phyloP scores from a whole-genome alignment of 2,113 vertebrate species.

The Callocephalon fimbriatum region DNA sequence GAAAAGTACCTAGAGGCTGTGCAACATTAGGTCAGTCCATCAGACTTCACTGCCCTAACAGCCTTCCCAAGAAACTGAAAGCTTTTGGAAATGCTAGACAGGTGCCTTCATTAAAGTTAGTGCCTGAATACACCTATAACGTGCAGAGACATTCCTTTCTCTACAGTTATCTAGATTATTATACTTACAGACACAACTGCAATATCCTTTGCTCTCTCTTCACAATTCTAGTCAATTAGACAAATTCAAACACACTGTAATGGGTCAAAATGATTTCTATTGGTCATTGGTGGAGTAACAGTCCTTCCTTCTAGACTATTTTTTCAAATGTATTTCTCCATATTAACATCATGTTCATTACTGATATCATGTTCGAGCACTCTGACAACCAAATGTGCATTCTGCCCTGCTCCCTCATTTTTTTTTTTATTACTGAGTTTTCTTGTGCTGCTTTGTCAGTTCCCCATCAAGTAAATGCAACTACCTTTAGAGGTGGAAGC shows the following conservation, averaged over 20 bases:
- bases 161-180: neutral
- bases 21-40: neutral
- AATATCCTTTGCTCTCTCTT: neutral
- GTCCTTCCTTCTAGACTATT: neutral
- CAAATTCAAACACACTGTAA: neutral
- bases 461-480: neutral
- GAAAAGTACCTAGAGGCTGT: neutral
- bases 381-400: neutral
- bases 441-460: neutral
- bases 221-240: neutral
- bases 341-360: neutral
- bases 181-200: neutral
- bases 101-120: neutral
- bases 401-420: neutral
- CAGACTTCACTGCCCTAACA: neutral
- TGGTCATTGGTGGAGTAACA: neutral
- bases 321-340: neutral
- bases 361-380: rapidly evolving
- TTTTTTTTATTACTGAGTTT: neutral
- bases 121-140: neutral
- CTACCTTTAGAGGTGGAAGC: neutral
- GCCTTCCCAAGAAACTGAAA: neutral
- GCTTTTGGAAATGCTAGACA: neutral
- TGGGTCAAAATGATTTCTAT: neutral
- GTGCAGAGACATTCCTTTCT: neutral